Evolutionary conservation across 2,888 invertebrate genomes (phyloP).

Genomic region (Nephrocerus scutellatus): DNA sequence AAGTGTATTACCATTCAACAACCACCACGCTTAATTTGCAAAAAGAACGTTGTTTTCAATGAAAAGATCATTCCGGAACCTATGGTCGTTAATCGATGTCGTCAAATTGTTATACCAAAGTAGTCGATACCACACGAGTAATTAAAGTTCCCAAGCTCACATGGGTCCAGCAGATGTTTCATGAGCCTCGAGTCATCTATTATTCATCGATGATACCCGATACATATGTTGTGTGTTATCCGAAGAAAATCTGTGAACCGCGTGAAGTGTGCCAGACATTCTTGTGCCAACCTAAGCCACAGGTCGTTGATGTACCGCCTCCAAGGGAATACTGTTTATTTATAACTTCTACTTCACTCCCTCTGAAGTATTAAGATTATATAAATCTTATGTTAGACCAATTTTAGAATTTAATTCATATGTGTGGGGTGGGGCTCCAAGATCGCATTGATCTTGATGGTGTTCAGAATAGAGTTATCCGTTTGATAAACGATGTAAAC

Average conservation of each 20-base stretch:
- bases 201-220: conserved; percentile 40
- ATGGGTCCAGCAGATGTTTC: conserved; percentile 41
- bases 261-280: conserved; percentile 42
- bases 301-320: conserved; percentile 41
- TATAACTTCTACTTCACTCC: too few relatives aligned
- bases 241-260: conserved; percentile 39
- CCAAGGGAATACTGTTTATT: conserved; percentile 40
- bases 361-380: too few relatives aligned
- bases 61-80: conserved; percentile 39
- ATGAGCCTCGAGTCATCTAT: conserved; percentile 41
- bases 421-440: too few relatives aligned
- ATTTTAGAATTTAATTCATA: too few relatives aligned
- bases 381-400: too few relatives aligned
- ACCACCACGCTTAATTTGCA: conserved; percentile 39
- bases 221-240: conserved; percentile 41
- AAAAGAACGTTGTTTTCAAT: conserved; percentile 42
- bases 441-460: too few relatives aligned
- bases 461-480: too few relatives aligned
- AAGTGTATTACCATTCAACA: conserved; percentile 42
- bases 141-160: conserved; percentile 39
- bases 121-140: conserved; percentile 39
- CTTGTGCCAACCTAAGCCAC: conserved; percentile 42
- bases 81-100: conserved; percentile 40
- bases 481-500: too few relatives aligned
- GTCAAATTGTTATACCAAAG: conserved; percentile 39